Evolutionary conservation across 2,797 vertebrate genomes (phyloP).

Genomic region (Scomberomorus guttatus): DNA sequence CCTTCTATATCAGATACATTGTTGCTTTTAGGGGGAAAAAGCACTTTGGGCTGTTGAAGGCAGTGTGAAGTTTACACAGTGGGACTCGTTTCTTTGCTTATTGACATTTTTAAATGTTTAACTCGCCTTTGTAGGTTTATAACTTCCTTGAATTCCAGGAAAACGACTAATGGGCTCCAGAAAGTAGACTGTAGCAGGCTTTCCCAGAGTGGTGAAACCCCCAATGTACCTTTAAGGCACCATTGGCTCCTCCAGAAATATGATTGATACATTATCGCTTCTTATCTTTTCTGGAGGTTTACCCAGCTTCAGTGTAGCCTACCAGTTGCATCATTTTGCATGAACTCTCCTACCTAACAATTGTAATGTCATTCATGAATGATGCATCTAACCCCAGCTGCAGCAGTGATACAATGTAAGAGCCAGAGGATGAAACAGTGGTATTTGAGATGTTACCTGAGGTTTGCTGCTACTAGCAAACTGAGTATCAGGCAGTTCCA

Average conservation of each 20-base stretch:
- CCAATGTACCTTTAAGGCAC: neutral
- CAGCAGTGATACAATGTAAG: neutral
- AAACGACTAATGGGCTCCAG: slow-evolving; percentile 3
- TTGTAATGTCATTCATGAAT: neutral
- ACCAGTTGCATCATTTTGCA: neutral
- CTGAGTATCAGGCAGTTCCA: no score
- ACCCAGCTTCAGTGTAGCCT: neutral
- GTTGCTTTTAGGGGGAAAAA: neutral
- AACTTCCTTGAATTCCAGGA: neutral
- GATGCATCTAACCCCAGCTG: neutral
- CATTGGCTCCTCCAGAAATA: neutral
- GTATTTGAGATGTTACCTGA: neutral
- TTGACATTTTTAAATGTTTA: neutral
- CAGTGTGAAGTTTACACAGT: slow-evolving; percentile 36
- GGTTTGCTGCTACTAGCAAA: neutral
- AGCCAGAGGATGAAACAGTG: neutral
- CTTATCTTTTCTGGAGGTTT: neutral
- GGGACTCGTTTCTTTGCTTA: neutral
- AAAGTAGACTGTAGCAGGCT: slow-evolving; percentile 5
- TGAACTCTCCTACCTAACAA: neutral
- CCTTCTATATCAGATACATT: neutral
- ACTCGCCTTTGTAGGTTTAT: neutral
- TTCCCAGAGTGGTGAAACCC: neutral
- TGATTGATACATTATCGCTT: neutral
- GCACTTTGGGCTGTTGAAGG: neutral